A percentile compares a stretch with the other conserved stretches of the same genome.
phyloP scores from a whole-genome alignment of 2,888 invertebrate species.

The Bombyx huttoni region DNA sequence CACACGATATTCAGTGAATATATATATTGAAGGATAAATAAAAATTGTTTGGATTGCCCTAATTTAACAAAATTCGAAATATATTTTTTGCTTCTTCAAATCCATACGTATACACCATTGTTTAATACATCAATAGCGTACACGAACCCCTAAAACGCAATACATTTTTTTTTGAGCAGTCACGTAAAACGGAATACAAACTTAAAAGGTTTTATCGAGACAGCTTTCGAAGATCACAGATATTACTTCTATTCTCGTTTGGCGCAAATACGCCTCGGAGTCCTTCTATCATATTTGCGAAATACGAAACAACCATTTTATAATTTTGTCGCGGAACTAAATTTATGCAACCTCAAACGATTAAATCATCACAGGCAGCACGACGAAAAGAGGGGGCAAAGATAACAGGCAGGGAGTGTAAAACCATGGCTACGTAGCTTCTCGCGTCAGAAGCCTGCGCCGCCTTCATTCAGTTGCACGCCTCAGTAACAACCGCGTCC shows the following conservation, averaged over 20 bases:
- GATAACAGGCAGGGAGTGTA: constrained; percentile 25
- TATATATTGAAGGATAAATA: no score
- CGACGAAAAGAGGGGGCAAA: constrained; percentile 37
- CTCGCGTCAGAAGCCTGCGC: constrained; percentile 29
- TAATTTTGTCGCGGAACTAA: constrained; percentile 24
- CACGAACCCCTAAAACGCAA: no score
- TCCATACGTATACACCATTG: no score
- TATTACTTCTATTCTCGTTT: background rate
- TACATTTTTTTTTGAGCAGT: no score
- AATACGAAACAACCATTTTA: background rate
- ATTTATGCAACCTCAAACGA: constrained; percentile 30
- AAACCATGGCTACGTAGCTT: constrained; percentile 32
- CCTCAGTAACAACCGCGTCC: constrained; percentile 2
- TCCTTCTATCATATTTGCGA: background rate
- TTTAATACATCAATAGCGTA: no score
- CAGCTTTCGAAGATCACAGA: background rate
- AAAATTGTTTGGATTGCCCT: no score
- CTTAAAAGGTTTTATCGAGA: background rate
- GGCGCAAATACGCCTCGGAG: background rate
- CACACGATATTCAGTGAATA: no score
- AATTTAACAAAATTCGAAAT: no score
- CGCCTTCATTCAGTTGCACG: constrained; percentile 30
- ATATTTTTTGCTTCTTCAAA: no score
- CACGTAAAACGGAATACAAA: no score
- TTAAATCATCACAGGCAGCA: constrained; percentile 44